Percentiles rank a stretch among this genome's conserved stretches.
These are phyloP conservation scores for Gobius niger DNA, from an alignment of 2,113 vertebrate genomes.

Conservation along the genomic window DNA sequence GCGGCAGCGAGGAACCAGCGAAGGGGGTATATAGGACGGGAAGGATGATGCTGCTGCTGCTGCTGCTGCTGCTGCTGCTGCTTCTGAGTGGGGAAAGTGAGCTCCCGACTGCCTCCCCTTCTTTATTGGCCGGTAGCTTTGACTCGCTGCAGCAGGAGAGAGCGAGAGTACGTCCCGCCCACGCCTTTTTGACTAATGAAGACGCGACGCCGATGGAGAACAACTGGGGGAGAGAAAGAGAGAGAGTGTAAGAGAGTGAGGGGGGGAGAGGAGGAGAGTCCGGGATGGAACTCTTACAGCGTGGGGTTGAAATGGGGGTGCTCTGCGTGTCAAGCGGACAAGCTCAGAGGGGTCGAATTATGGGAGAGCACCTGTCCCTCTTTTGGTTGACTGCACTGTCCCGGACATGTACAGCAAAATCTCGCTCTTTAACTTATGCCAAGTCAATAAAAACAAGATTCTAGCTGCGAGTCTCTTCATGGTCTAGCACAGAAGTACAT, in stretches of 20 bases:
- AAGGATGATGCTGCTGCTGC: not conserved
- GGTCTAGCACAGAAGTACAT: no score
- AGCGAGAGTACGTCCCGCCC: slow-evolving; percentile 73
- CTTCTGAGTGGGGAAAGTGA: slow-evolving; percentile 61
- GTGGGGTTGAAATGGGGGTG: not conserved
- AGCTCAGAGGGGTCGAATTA: no score
- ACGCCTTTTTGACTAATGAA: slow-evolving; percentile 76
- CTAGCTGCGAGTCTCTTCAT: no score
- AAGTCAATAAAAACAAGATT: no score
- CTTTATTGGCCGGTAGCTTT: slow-evolving; percentile 71
- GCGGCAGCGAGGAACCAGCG: no score
- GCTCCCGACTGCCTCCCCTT: slow-evolving; percentile 60
- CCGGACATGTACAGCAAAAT: no score
- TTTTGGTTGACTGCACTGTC: no score
- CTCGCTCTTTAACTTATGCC: no score
- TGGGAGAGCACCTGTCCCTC: no score
- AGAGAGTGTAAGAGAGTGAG: no score
- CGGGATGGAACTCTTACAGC: not conserved
- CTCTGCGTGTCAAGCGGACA: not conserved
- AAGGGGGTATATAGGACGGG: no score
- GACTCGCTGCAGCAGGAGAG: slow-evolving; percentile 66
- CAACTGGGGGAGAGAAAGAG: slow-evolving; percentile 55
- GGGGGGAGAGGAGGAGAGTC: not conserved
- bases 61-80: not conserved
- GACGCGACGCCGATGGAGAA: slow-evolving; percentile 72